phyloP scores from a whole-genome alignment of 2,797 vertebrate species.

The Sylvia borin region DNA sequence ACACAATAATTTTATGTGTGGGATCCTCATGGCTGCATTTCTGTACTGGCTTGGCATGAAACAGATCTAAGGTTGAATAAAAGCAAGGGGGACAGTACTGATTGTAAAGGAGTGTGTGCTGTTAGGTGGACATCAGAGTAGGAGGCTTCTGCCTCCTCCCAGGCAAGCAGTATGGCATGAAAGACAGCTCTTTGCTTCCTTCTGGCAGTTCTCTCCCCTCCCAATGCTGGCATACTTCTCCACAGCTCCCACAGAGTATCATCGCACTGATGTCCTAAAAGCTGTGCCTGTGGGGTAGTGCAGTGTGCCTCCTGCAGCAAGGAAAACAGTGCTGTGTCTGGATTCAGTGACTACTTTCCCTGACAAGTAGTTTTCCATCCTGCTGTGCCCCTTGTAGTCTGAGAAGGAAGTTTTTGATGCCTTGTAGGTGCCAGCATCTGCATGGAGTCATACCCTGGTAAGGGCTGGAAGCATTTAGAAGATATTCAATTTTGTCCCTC shows the following conservation, averaged over 20 bases:
- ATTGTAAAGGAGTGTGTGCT: not conserved
- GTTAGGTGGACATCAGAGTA: not conserved
- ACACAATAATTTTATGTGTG: not conserved
- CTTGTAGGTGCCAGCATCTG: not conserved
- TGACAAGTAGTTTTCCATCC: not conserved
- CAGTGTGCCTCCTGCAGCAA: not conserved
- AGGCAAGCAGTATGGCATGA: not conserved
- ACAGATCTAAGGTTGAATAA: not conserved
- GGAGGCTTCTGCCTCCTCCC: not conserved
- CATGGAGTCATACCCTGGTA: not conserved
- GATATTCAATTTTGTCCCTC: not conserved
- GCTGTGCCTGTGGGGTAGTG: not conserved
- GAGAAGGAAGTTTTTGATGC: not conserved
- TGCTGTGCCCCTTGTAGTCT: not conserved
- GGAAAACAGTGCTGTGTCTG: not conserved
- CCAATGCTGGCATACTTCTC: not conserved
- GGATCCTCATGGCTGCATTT: not conserved
- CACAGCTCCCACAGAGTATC: not conserved
- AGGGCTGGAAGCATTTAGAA: not conserved
- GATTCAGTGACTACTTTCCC: rapidly evolving
- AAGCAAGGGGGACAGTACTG: not conserved
- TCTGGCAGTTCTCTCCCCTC: not conserved
- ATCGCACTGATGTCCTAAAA: not conserved
- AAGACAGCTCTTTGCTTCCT: not conserved
- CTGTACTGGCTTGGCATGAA: not conserved